Evolutionary conservation across 37 sponge, comb jelly and placozoan genomes (phyloP).

Genomic region (Beroe forskalii): DNA sequence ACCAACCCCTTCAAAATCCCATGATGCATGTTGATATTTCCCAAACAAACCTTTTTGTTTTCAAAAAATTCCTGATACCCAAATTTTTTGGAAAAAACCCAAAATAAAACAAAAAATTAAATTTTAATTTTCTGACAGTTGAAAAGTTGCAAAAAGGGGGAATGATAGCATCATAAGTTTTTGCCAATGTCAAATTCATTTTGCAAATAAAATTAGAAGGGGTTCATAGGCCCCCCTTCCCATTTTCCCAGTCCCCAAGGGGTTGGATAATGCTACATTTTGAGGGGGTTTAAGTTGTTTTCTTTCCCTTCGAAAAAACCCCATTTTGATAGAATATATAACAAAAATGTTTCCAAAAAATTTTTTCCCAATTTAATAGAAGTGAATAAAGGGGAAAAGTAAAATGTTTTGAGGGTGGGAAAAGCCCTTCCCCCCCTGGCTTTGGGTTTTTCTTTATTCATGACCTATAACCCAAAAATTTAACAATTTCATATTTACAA

Average conservation of each 20-base stretch:
- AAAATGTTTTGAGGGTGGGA: not conserved
- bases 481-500: no score
- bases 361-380: not conserved
- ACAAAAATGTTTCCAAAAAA: constrained; percentile 15
- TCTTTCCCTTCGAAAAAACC: not conserved
- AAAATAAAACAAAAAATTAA: not conserved
- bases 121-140: not conserved
- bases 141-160: not conserved
- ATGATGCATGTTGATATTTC: constrained; percentile 51
- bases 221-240: not conserved
- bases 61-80: constrained; percentile 9
- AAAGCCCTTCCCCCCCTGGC: not conserved
- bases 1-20: not conserved
- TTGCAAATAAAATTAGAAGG: not conserved
- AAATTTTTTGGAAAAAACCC: constrained; percentile 11
- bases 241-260: no score
- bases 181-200: constrained; percentile 7
- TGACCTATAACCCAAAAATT: no score
- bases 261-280: constrained; percentile 5
- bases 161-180: not conserved
- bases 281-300: not conserved
- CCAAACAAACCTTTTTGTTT: not conserved
- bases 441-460: not conserved
- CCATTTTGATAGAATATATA: not conserved
- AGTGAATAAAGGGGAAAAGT: constrained; percentile 32